Evolutionary conservation across 1,140 invertebrate species (phyloP), one percentile per base, ranked within the genome.

Genomic region (Aphaenogaster rudis): DNA sequence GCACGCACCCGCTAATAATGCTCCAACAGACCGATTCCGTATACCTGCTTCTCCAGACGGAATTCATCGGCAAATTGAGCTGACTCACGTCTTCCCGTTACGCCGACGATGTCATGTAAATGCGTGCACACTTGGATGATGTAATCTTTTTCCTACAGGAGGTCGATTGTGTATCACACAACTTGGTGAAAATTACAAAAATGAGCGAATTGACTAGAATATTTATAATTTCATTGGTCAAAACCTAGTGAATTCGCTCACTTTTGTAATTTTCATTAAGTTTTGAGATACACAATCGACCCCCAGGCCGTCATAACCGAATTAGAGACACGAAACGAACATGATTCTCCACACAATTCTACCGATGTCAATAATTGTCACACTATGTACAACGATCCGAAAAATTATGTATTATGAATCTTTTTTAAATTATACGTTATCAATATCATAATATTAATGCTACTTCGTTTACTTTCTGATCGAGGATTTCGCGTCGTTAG

Each of bases 11-110:
- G 71, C 78, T 90, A 87, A 84, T 90, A 87, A 84, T 90, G 67
- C 88, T 71, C 69, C 82, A 77, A 84, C 69, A 50, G 50, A 50
- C 52, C 64, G 52, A 86, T 90, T 90, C 80, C 88, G 52, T 61
- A 72, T 91, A 91, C 90, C 88, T 86, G 76, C 81, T 64, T 45
- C 71, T 80, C 79, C 76, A 72, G 48, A 87, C 78, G 61, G 76
- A 79, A 69, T 86, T 86, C 86, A 78, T 72, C 81, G 66, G 77
- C 90, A 87, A 92, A 92, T 92, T 77, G 66, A 69, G 78, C 87
- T 92, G 92, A 92, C 89, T 92, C 92, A 93, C 67, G 82, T 88
- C 63, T 88, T 88, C 86, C 92, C 92, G 92, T 93, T 92, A 93
- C 78, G 50, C 64, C 61, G 63, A 42, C 86, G 63, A 33, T 63